phyloP scores from a whole-genome alignment of 1,140 invertebrate genomes.

The Homarus americanus region DNA sequence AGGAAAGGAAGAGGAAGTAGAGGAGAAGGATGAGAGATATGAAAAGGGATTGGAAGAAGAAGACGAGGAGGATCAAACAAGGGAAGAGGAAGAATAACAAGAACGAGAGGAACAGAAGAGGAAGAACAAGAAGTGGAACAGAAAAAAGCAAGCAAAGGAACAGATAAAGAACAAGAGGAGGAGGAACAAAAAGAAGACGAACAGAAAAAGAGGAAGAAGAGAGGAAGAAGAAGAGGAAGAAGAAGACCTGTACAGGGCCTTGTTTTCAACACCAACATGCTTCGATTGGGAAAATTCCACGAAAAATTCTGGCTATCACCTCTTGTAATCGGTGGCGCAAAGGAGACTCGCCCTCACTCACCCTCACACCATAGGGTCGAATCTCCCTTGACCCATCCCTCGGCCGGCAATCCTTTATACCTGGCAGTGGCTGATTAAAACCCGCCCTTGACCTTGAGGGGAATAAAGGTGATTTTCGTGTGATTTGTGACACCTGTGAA shows the following conservation, averaged over 20 bases:
- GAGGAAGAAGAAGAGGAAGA: background rate
- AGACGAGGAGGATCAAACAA: no score
- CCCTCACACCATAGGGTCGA: background rate
- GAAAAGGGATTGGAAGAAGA: no score
- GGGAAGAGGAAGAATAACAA: no score
- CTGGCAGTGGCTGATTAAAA: slow-evolving; percentile 1
- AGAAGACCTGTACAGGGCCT: slow-evolving; percentile 2
- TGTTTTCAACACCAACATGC: slow-evolving; percentile 31
- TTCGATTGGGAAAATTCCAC: slow-evolving; percentile 49
- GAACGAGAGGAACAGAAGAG: no score
- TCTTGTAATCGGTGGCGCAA: background rate
- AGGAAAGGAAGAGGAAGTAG: background rate
- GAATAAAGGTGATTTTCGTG: slow-evolving; percentile 11
- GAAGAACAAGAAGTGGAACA: no score
- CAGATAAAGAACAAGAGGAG: background rate
- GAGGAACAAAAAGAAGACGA: background rate
- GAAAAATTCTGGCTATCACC: slow-evolving; percentile 36
- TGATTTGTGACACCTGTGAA: background rate
- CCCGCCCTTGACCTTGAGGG: background rate
- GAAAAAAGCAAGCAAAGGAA: no score
- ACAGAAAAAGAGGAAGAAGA: background rate
- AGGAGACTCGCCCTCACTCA: background rate
- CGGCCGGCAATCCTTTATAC: slow-evolving; percentile 31
- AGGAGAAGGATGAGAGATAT: no score
- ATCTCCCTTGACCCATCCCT: no score